Evolutionary conservation across 2,113 vertebrate genomes (phyloP).

Genomic region (Tyrannus savana): DNA sequence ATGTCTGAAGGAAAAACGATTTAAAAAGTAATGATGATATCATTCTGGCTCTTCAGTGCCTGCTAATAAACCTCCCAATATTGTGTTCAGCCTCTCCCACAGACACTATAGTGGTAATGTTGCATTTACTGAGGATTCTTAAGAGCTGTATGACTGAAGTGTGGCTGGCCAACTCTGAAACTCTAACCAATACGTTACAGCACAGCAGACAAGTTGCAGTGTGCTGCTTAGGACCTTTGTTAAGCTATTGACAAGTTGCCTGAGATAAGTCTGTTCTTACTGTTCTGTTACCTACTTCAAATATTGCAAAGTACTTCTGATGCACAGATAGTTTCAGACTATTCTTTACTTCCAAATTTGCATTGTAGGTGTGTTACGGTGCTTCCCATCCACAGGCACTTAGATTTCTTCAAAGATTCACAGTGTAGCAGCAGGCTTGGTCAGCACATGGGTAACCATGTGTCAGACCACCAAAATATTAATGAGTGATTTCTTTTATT

Average conservation of each 20-base stretch:
- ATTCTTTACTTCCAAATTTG: background rate
- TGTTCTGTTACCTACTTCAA: background rate
- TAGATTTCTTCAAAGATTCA: background rate
- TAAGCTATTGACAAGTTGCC: background rate
- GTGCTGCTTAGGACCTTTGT: background rate
- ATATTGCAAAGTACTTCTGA: background rate
- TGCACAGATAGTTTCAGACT: background rate
- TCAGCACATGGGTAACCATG: background rate
- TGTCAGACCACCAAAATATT: background rate
- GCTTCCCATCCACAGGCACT: background rate
- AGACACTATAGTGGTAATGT: background rate
- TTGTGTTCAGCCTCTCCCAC: slow-evolving; percentile 32
- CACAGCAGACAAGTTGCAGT: background rate
- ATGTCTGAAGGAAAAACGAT: background rate
- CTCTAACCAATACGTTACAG: background rate
- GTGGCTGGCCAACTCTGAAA: background rate
- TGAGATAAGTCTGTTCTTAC: background rate
- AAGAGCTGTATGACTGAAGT: background rate
- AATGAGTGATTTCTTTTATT: background rate
- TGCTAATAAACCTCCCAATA: background rate
- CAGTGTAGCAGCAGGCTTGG: background rate
- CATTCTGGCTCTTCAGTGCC: background rate
- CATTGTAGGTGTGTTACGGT: background rate
- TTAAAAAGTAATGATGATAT: background rate
- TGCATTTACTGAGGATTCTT: slow-evolving; percentile 37